Base-by-base conservation (phyloP, 2,113 vertebrate genomes). In the Anguilla japonica region DNA sequence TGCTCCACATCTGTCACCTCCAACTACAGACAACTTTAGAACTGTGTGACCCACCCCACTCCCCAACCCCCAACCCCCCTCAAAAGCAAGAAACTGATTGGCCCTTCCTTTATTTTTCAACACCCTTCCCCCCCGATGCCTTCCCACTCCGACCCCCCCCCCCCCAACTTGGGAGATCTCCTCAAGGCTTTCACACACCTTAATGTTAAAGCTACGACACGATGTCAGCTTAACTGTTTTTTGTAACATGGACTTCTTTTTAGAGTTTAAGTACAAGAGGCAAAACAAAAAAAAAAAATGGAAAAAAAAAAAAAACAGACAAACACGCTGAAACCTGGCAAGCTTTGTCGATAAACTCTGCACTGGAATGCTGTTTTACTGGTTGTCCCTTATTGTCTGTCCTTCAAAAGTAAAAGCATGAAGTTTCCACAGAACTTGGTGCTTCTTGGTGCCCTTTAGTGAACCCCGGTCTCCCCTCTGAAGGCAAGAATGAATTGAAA, bases 61-160 rank as follows among this genome's bases (percentile, higher is more conserved):
- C 34, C 50, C 50, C 50, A 53, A 53, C 43, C 43, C 43, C 43
- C n/a, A n/a, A n/a, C 1, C 50, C 50, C 7, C 50, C 50, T 53
- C 50, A 93, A 95, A 96, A 94, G 93, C 95, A 94, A 94, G 93
- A 97, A 97, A 97, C 95, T 97, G 96, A 97, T 96, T 96, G 95
- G 95, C 94, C 94, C 95, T 96, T 96, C 94, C 89, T 93, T 94
- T 94, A 46, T 95, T 94, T 95, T 57, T 53, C 18, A 79, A 94
- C 34, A 34, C 34, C 94, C 93, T 92, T 96, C 80, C 87, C 80
- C 87, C 86, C 86, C 87, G 87, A 91, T 90, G 87, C 89, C 81
- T 16, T 86, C 26, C 84, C 83, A 46, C 43, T 8, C 43, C 43
- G 0, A 46, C 29, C 84, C 89, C 89, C 87, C 89, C 87, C 71